Base-by-base conservation (phyloP, 37 sponge, comb jelly and placozoan species). In the Lycopodina hypogea region DNA sequence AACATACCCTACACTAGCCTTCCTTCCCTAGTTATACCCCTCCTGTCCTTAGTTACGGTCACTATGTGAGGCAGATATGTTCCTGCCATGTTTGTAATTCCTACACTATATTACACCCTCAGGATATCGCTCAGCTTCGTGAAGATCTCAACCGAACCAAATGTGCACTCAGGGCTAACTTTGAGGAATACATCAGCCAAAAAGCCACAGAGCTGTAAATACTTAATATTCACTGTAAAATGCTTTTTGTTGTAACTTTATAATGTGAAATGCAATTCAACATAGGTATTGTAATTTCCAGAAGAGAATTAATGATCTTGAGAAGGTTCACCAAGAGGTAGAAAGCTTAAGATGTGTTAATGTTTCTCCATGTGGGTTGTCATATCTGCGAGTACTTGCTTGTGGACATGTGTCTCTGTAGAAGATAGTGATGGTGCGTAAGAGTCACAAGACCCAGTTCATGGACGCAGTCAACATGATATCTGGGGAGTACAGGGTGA, bases 401-500 rank as follows among this genome's bases (percentile, higher is more conserved):
- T 59, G 60, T 12, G 6, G 4, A 28, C 18, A 12, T 59, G 60
- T 59, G 60, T 59, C 15, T 59, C 28, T 59, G 60, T 29, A 73
- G 74, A 73, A 73, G 76, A 26, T 91, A 42, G 77, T 83, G 53
- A 66, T 65, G 21, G 63, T 91, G 26, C 74, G 92, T 0, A 79
- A 61, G 14, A 91, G 92, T 61, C 80, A 83, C 50, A 68, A 71
- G 9, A 42, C 73, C 15, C 88, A 87, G 39, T 56, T 91, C 0
- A 45, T 45, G 18, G 80, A 91, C 80, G 92, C 92, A n/a, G 72
- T 91, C 19, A 64, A 79, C 35, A 79, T 70, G 57, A 84, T 91
- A 34, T 75, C 88, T 78, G 92, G 84, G 35, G 88, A 91, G 39
- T 91, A 91, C 70, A 83, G 87, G 83, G 91, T 86, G 28, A 42